phyloP scores from a whole-genome alignment of 2,113 vertebrate genomes.

The Podiceps cristatus region DNA sequence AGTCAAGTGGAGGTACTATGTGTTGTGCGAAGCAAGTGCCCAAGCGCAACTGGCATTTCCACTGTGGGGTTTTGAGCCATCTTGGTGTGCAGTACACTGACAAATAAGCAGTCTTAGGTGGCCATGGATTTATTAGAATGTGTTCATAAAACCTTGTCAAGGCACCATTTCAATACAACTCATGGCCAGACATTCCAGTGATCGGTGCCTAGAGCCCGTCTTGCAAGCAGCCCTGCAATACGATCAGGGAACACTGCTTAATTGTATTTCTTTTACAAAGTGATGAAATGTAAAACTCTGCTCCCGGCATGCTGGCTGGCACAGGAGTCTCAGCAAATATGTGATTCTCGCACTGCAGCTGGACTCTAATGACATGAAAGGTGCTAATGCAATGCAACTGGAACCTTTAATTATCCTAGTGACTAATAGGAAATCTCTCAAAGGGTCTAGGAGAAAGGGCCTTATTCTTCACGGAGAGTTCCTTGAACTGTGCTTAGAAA shows the following conservation, averaged over 20 bases:
- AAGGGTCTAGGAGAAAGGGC: conserved; percentile 36
- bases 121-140: not conserved
- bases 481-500: conserved; percentile 11
- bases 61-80: not conserved
- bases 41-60: not conserved
- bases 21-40: not conserved
- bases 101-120: conserved; percentile 5
- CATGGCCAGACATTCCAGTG: not conserved
- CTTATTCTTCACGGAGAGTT: not conserved
- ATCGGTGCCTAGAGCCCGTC: conserved; percentile 3
- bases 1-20: not conserved
- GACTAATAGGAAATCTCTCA: conserved; percentile 59
- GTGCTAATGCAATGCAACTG: conserved; percentile 66
- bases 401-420: conserved; percentile 68
- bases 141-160: conserved; percentile 31
- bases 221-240: conserved; percentile 9
- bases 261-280: conserved; percentile 56
- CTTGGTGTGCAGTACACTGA: not conserved
- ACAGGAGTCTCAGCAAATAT: conserved; percentile 51
- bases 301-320: not conserved
- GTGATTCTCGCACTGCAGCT: conserved; percentile 57
- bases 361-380: conserved; percentile 63
- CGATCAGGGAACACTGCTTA: conserved; percentile 38
- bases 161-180: not conserved
- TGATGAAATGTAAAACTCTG: conserved; percentile 59